These are phyloP conservation scores for Tromatobia lineatoria DNA, from an alignment of 2,888 invertebrate genomes.

Conservation along the genomic window DNA sequence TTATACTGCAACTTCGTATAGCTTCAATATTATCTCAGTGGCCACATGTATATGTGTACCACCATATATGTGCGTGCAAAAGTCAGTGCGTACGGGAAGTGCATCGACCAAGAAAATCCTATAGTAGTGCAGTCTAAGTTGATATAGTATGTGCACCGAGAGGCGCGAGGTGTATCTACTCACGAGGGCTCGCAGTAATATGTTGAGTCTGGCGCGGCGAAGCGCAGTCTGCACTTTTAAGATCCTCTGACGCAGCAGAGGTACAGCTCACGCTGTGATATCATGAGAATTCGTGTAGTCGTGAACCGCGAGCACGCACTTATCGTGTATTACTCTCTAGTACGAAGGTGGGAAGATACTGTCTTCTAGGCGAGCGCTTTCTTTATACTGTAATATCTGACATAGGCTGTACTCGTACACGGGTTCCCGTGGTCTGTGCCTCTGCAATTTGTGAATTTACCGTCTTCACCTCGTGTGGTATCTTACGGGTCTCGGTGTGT, in stretches of 20 bases:
- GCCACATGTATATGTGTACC: background rate
- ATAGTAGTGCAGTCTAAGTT: background rate
- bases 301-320: slow-evolving; percentile 48
- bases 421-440: slow-evolving; percentile 41
- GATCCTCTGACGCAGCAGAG: slow-evolving; percentile 37
- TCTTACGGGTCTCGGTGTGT: slow-evolving; percentile 7
- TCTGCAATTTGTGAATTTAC: slow-evolving; percentile 14
- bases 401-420: slow-evolving; percentile 43
- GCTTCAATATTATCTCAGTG: slow-evolving; percentile 33
- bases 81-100: slow-evolving; percentile 23
- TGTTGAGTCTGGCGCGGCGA: slow-evolving; percentile 31
- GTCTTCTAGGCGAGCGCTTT: slow-evolving; percentile 48
- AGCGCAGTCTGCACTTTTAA: slow-evolving; percentile 27
- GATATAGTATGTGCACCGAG: background rate
- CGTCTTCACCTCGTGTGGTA: background rate
- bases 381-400: slow-evolving; percentile 36
- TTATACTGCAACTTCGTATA: slow-evolving; percentile 2
- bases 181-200: slow-evolving; percentile 32
- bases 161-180: slow-evolving; percentile 27
- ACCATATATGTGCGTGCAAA: background rate
- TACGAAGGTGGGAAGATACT: slow-evolving; percentile 51
- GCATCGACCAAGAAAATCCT: background rate
- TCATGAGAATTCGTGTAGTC: slow-evolving; percentile 60
- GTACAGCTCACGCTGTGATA: slow-evolving; percentile 28
- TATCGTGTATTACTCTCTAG: slow-evolving; percentile 55